Percentiles rank a stretch among this genome's conserved stretches.
phyloP scores from a whole-genome alignment of 2,888 invertebrate species.

The Macropis europaea region DNA sequence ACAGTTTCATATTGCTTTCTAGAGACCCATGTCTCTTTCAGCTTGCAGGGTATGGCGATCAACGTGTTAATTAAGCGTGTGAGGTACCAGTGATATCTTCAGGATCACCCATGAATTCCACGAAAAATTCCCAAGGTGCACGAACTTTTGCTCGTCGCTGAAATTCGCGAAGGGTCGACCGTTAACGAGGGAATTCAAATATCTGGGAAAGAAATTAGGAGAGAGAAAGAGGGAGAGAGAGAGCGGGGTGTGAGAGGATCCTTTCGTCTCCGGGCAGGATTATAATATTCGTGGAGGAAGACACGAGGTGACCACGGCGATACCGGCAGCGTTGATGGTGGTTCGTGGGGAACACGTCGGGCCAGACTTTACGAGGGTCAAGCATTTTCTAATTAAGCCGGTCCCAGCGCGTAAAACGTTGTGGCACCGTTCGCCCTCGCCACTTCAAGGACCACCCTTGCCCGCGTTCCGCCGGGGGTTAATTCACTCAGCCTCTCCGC shows the following conservation, averaged over 20 bases:
- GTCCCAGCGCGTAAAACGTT: slow-evolving; percentile 69
- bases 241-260: slow-evolving; percentile 42
- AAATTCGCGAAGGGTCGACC: slow-evolving; percentile 10
- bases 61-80: too few relatives aligned
- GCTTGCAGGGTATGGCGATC: too few relatives aligned
- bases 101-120: too few relatives aligned
- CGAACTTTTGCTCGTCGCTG: not conserved
- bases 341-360: slow-evolving; percentile 38
- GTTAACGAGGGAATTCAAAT: slow-evolving; percentile 40
- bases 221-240: not conserved
- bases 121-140: too few relatives aligned
- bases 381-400: slow-evolving; percentile 75
- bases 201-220: slow-evolving; percentile 24
- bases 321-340: slow-evolving; percentile 28
- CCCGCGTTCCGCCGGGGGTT: slow-evolving; percentile 35
- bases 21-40: too few relatives aligned
- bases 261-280: slow-evolving; percentile 16
- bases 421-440: slow-evolving; percentile 58
- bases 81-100: too few relatives aligned
- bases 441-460: slow-evolving; percentile 41
- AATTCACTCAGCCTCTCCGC: slow-evolving; percentile 53
- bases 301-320: slow-evolving; percentile 32
- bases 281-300: slow-evolving; percentile 42
- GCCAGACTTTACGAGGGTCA: slow-evolving; percentile 70
- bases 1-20: too few relatives aligned